These are phyloP conservation scores for Neotoma lepida DNA, from an alignment of 2,113 vertebrate species.

Conservation along the genomic window DNA sequence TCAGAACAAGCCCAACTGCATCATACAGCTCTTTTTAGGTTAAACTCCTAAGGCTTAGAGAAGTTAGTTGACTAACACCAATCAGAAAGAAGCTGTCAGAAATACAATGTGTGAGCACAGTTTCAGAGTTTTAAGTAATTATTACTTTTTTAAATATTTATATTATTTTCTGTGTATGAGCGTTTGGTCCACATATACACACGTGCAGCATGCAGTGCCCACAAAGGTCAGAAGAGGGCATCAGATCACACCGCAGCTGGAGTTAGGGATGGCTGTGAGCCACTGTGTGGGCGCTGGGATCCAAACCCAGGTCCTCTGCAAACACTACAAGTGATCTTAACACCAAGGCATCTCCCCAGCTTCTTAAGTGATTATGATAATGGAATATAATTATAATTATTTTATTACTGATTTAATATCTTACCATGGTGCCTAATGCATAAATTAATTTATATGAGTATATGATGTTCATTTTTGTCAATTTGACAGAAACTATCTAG, in stretches of 20 bases:
- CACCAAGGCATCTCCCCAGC: background rate
- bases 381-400: background rate
- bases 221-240: background rate
- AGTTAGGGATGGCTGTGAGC: background rate
- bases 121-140: background rate
- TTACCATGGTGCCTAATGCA: background rate
- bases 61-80: background rate
- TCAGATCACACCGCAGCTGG: background rate
- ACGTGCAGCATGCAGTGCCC: background rate
- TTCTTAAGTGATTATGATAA: background rate
- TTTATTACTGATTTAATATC: background rate
- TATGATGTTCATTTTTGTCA: background rate
- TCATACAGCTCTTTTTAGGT: background rate
- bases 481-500: background rate
- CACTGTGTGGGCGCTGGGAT: background rate
- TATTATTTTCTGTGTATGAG: background rate
- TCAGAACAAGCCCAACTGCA: background rate
- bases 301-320: background rate
- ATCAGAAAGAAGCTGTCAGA: background rate
- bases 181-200: background rate
- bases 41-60: background rate
- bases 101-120: background rate
- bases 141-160: background rate
- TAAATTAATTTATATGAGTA: background rate
- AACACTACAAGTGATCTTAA: background rate